Conservation (phyloP, 2,113 vertebrate genomes). For the Xiphophorus couchianus region DNA sequence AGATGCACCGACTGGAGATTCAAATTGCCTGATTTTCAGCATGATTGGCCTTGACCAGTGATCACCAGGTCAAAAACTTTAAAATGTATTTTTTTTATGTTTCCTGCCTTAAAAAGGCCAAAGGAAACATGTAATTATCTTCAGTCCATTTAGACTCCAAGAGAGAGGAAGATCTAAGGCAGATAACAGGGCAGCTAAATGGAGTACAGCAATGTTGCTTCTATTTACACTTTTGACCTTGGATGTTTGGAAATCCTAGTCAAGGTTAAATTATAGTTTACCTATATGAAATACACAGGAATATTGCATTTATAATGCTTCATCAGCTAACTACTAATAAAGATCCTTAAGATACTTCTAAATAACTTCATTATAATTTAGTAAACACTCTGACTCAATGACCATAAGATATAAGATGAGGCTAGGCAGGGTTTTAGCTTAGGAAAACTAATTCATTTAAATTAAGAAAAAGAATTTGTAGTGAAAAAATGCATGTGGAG, state of each 20-base stretch:
- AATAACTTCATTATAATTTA: background rate
- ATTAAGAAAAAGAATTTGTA: too few relatives aligned
- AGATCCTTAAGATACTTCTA: background rate
- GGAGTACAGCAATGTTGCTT: background rate
- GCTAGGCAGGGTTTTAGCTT: too few relatives aligned
- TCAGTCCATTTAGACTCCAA: background rate
- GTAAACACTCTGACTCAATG: background rate
- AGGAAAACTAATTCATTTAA: too few relatives aligned
- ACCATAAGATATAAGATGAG: background rate
- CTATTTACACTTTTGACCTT: background rate
- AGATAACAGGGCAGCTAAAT: background rate
- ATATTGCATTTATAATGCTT: too few relatives aligned
- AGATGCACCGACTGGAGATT: constrained; percentile 1
- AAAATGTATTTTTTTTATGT: background rate
- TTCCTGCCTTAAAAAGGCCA: too few relatives aligned
- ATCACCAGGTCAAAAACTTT: background rate
- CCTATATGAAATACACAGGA: background rate
- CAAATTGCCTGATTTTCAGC: background rate
- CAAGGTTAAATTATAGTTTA: background rate
- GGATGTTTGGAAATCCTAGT: background rate
- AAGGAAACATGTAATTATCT: too few relatives aligned
- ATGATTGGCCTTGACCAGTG: background rate
- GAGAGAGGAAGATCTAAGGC: background rate
- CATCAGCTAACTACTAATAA: too few relatives aligned
- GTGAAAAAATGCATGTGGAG: too few relatives aligned